Percentiles rank a stretch among this genome's conserved stretches.
Conservation (phyloP, 2,888 invertebrate genomes). For the Heteromyza rotundicornis region DNA sequence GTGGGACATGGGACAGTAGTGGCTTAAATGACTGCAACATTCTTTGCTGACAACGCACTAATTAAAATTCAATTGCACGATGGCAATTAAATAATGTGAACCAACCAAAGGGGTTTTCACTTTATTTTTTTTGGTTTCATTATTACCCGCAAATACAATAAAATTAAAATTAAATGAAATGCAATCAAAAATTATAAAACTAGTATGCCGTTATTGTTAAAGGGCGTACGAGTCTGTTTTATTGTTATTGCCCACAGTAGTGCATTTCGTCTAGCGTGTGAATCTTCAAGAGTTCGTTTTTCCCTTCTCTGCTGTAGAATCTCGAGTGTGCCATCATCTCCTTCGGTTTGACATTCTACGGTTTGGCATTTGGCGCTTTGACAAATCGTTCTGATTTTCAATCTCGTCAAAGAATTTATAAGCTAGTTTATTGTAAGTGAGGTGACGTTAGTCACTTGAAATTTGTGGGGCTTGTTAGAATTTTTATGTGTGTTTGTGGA, state of each 20-base stretch:
- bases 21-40: constrained; percentile 55
- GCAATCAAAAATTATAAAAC: constrained; percentile 39
- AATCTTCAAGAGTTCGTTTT: no score
- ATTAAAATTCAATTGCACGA: constrained; percentile 60
- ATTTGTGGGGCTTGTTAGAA: neutral
- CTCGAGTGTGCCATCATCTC: no score
- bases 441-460: neutral
- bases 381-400: constrained; percentile 19
- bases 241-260: no score
- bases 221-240: no score
- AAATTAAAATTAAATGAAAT: constrained; percentile 48
- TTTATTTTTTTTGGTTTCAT: no score
- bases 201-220: no score
- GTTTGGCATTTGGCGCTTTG: constrained; percentile 25
- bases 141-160: no score
- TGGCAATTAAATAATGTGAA: constrained; percentile 58
- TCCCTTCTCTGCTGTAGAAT: no score
- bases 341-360: constrained; percentile 11
- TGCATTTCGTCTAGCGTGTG: no score
- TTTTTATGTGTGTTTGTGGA: neutral
- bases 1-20: constrained; percentile 32
- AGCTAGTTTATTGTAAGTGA: neutral
- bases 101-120: constrained; percentile 41
- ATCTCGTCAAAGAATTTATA: constrained; percentile 13
- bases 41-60: constrained; percentile 60